Base-by-base conservation (phyloP, 2,797 vertebrate species). In the Gambelia wislizenii region DNA sequence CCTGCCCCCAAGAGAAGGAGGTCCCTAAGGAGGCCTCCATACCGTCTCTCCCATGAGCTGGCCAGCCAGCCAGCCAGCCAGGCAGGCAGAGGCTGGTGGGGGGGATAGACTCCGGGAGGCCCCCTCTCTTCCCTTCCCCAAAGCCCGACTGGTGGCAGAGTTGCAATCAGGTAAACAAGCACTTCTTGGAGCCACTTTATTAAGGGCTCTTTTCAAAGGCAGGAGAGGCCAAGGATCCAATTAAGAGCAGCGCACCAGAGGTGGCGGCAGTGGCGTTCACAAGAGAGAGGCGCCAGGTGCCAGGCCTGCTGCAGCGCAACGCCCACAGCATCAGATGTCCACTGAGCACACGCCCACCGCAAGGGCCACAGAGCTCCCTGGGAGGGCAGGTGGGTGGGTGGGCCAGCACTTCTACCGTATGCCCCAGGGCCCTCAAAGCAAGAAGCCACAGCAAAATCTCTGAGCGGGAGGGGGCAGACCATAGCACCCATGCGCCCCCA, bases 161-260 rank as follows among this genome's bases (percentile, higher is more conserved):
- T 49, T 30, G 75, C 22, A 30, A 9, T 44, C 42, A 2, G 44
- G 12, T 42, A 59, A 59, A 59, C 56, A 59, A 79, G 13, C 64
- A 2, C 64, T 33, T 13, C 64, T 69, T 69, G 12, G 88, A 91
- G 84, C 54, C 90, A 89, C 64, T 89, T 76, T 74, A 72, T 77
- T 77, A 84, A 79, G 72, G 92, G 52, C 33, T 75, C 79, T 75
- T 84, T n/a, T 25, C 67, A 54, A 39, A 56, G 56, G 52, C 78
- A 86, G 87, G 49, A 82, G 87, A 82, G 69, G 89, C 76, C 78
- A 87, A 89, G 14, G 22, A 90, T 75, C 47, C 47, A 83, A 85
- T 88, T 89, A 91, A 82, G 79, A 91, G 89, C 85, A 89, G 27
- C 64, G 4, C 49, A 3, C 6, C 86, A 77, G 91, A 33, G 25